Percentiles rank a stretch among this genome's conserved stretches.
Evolutionary conservation across 1,140 invertebrate species (phyloP).

Genomic region (Leptinotarsa undecemlineata): DNA sequence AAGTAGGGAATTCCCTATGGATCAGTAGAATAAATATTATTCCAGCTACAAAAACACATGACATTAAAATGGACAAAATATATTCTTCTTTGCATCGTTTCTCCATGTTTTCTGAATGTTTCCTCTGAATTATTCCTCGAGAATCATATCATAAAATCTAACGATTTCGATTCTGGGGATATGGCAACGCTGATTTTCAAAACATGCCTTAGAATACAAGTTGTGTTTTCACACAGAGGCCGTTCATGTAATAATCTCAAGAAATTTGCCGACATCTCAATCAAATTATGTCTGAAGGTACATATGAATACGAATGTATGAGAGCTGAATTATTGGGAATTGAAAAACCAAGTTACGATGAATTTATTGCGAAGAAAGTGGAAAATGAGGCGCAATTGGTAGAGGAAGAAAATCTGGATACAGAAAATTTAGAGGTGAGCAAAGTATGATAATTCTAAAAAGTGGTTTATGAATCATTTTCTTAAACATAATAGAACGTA

Average conservation of each 20-base stretch:
- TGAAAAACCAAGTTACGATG: slow-evolving; percentile 65
- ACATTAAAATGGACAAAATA: too few species aligned
- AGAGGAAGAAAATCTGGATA: slow-evolving; percentile 57
- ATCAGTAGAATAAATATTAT: too few species aligned
- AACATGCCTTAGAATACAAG: background rate
- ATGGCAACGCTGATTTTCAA: background rate
- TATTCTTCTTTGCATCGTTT: too few species aligned
- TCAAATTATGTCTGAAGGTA: slow-evolving; percentile 56
- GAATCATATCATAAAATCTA: too few species aligned
- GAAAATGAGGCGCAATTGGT: slow-evolving; percentile 43
- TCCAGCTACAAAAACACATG: too few species aligned
- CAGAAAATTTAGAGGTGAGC: slow-evolving; percentile 44
- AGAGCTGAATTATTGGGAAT: slow-evolving; percentile 73
- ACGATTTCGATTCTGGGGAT: too few species aligned
- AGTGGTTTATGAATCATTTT: too few species aligned
- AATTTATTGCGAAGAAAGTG: slow-evolving; percentile 61
- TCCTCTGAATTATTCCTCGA: too few species aligned
- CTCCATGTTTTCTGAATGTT: too few species aligned
- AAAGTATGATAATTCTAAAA: slow-evolving; percentile 13
- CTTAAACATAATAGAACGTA: too few species aligned
- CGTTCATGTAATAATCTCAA: background rate
- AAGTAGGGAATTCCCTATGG: too few species aligned
- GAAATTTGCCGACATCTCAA: background rate
- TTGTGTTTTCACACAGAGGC: background rate
- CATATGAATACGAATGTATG: slow-evolving; percentile 73